Conservation (phyloP, 2,888 invertebrate genomes). For the Callinectes sapidus region DNA sequence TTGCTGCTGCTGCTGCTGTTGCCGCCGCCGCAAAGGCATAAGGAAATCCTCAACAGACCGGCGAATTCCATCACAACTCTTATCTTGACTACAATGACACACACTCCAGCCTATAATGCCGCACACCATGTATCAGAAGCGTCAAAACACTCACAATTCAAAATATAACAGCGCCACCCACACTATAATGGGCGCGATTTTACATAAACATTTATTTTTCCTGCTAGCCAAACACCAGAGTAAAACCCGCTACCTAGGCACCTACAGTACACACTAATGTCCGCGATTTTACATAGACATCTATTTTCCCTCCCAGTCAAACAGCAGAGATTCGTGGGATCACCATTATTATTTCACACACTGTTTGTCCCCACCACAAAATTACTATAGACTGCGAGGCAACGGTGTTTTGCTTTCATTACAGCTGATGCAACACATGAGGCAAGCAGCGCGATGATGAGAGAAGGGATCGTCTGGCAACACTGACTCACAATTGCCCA, state of each 20-base stretch:
- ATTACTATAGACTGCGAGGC: not conserved
- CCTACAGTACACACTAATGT: no score
- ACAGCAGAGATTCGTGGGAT: not conserved
- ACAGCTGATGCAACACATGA: not conserved
- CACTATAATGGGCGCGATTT: no score
- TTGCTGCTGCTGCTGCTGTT: no score
- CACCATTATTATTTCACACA: not conserved
- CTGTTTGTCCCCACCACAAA: constrained; percentile 10
- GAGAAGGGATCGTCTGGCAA: constrained; percentile 1
- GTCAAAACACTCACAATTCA: no score
- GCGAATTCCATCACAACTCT: no score
- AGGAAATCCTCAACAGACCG: no score
- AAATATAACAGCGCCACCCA: no score
- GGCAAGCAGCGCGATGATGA: not conserved
- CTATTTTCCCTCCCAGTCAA: not conserved
- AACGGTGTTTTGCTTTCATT: not conserved
- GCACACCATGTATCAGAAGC: no score
- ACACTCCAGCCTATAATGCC: no score
- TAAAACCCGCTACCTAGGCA: no score
- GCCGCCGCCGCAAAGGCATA: no score
- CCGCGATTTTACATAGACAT: not conserved
- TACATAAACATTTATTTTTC: not conserved
- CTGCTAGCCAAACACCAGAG: not conserved
- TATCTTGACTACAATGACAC: no score
- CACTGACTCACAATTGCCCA: not conserved